Conservation (phyloP, 2,113 vertebrate species). For the Amblyopsis rosae region DNA sequence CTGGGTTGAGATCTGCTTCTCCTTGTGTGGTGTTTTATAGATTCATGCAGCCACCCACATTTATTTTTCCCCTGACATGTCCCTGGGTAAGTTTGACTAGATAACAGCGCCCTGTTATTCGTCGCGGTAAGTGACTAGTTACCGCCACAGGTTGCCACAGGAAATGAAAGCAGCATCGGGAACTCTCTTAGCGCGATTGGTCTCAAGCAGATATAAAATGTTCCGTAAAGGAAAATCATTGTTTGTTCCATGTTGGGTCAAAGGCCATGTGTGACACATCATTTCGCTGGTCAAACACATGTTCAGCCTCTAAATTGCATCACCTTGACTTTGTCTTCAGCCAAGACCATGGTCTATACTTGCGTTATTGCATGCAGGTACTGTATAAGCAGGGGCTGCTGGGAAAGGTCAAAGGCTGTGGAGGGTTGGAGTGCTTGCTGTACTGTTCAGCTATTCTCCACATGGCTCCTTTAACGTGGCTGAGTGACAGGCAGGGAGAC, state of each 20-base stretch:
- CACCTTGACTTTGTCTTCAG: neutral
- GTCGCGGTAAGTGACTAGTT: constrained; percentile 52
- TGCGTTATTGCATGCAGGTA: constrained; percentile 28
- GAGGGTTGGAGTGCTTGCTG: constrained; percentile 30
- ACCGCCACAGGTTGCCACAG: constrained; percentile 31
- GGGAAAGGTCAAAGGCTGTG: constrained; percentile 42
- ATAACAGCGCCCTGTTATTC: constrained; percentile 62
- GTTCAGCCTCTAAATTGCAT: neutral
- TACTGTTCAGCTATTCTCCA: constrained; percentile 25
- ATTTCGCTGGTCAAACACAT: neutral
- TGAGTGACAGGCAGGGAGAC: constrained; percentile 38
- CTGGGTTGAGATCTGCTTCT: too few relatives aligned
- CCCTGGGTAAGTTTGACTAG: constrained; percentile 50
- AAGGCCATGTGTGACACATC: neutral
- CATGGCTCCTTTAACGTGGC: constrained; percentile 26
- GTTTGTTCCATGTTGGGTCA: neutral
- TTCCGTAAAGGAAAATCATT: neutral
- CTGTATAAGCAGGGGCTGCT: constrained; percentile 10
- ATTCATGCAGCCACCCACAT: constrained; percentile 36
- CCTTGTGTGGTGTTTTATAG: constrained; percentile 46
- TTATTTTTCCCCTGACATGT: constrained; percentile 55
- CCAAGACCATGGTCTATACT: neutral
- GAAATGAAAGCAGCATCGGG: constrained; percentile 21
- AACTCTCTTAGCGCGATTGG: neutral
- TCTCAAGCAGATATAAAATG: too few relatives aligned